These are phyloP conservation scores for Ceratothoa steindachneri DNA, from an alignment of 2,888 invertebrate species.

Conservation along the genomic window DNA sequence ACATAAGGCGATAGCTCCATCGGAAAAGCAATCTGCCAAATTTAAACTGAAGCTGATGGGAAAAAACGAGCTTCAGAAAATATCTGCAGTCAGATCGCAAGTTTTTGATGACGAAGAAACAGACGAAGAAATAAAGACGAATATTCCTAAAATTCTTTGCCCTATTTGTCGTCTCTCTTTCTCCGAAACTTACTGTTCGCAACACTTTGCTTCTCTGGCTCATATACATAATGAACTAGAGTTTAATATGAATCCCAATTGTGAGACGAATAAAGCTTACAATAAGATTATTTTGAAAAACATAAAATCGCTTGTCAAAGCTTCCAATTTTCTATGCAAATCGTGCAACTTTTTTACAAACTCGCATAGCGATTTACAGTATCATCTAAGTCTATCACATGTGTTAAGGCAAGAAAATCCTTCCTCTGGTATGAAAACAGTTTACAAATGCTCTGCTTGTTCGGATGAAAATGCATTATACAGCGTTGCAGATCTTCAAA, in stretches of 20 bases:
- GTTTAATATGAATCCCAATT: slow-evolving; percentile 21
- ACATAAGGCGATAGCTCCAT: no score
- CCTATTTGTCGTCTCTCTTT: slow-evolving; percentile 43
- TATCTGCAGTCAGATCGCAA: not conserved
- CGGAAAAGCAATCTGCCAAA: not conserved
- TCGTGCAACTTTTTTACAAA: slow-evolving; percentile 41
- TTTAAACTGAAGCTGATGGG: no score
- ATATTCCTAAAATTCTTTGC: slow-evolving; percentile 32
- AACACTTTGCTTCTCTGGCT: slow-evolving; percentile 42
- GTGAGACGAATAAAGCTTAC: slow-evolving; percentile 20
- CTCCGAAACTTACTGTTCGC: slow-evolving; percentile 26
- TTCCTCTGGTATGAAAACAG: slow-evolving; percentile 17
- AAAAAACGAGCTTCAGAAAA: not conserved
- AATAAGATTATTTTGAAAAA: slow-evolving; percentile 31
- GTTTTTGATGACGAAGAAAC: slow-evolving; percentile 21
- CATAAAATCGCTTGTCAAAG: slow-evolving; percentile 27
- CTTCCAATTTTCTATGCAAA: slow-evolving; percentile 32
- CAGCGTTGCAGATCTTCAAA: slow-evolving; percentile 1
- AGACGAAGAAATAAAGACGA: slow-evolving; percentile 22
- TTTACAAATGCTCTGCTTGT: slow-evolving; percentile 37
- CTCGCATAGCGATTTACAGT: slow-evolving; percentile 33
- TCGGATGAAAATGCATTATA: slow-evolving; percentile 25
- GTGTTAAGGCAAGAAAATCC: slow-evolving; percentile 10
- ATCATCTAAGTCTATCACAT: slow-evolving; percentile 28
- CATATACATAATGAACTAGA: slow-evolving; percentile 47